Evolutionary conservation across 1,140 invertebrate species (phyloP).

Genomic region (Zaprionus kolodkinae): DNA sequence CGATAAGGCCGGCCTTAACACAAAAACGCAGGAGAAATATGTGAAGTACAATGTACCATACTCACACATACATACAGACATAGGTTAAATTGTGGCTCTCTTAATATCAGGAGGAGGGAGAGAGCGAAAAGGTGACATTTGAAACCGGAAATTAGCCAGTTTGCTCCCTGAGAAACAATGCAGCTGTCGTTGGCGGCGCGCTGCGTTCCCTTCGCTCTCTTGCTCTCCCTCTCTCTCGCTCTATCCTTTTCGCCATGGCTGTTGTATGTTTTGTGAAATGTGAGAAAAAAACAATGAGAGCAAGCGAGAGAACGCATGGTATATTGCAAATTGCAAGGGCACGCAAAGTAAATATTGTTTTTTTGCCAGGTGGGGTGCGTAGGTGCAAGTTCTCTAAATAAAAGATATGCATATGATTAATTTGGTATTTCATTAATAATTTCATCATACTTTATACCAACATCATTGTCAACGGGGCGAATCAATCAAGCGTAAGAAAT

Average conservation of each 20-base stretch:
- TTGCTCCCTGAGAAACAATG: slow-evolving; percentile 57
- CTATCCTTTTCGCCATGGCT: no score
- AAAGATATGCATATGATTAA: not conserved
- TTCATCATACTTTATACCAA: not conserved
- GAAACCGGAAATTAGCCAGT: slow-evolving; percentile 79
- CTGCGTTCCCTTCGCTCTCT: not conserved
- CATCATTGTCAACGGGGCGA: not conserved
- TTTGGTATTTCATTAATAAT: slow-evolving; percentile 2
- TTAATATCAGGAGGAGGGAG: slow-evolving; percentile 56
- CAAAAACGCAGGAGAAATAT: slow-evolving; percentile 17
- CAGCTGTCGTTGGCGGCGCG: slow-evolving; percentile 54
- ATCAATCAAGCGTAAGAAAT: slow-evolving; percentile 1
- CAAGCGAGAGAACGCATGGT: not conserved
- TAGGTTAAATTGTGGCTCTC: slow-evolving; percentile 72
- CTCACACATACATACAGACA: not conserved
- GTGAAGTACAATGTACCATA: slow-evolving; percentile 6
- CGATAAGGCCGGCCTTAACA: slow-evolving; percentile 66
- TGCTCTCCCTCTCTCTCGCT: slow-evolving; percentile 28
- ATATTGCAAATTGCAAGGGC: slow-evolving; percentile 6
- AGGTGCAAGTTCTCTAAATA: no score
- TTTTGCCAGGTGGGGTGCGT: not conserved
- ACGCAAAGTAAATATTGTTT: not conserved
- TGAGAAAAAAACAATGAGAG: not conserved
- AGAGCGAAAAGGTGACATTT: slow-evolving; percentile 67
- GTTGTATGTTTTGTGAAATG: slow-evolving; percentile 3